phyloP scores from a whole-genome alignment of 2,113 vertebrate species.

The Agapornis roseicollis region DNA sequence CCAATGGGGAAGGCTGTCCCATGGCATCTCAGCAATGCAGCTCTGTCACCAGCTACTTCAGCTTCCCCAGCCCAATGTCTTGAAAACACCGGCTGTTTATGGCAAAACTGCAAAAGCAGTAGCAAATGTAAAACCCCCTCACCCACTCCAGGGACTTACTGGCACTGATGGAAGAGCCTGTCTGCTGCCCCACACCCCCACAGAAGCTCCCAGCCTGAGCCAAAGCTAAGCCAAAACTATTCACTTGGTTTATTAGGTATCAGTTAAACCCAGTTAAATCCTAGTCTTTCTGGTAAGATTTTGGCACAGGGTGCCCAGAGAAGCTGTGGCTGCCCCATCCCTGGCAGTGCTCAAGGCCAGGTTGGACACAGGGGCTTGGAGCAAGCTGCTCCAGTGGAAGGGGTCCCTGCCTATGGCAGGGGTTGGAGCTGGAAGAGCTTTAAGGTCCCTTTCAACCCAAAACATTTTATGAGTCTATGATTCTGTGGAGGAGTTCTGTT shows the following conservation, averaged over 20 bases:
- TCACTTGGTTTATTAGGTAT: not conserved
- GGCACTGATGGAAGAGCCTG: not conserved
- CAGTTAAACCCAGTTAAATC: not conserved
- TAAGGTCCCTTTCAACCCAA: not conserved
- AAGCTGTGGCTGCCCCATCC: not conserved
- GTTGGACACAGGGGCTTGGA: not conserved
- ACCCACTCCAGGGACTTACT: not conserved
- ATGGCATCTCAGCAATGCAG: fast-evolving
- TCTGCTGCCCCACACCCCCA: not conserved
- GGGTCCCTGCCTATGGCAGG: not conserved
- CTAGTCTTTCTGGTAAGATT: not conserved
- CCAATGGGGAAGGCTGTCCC: fast-evolving
- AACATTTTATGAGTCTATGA: not conserved
- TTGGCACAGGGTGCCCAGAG: not conserved
- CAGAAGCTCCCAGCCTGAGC: not conserved
- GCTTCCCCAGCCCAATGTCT: fast-evolving
- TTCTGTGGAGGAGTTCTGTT: not conserved
- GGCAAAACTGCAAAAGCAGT: not conserved
- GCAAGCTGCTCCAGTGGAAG: not conserved
- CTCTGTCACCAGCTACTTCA: not conserved
- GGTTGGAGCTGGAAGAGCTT: not conserved
- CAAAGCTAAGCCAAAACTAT: not conserved
- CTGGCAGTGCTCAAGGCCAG: not conserved
- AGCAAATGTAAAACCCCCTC: not conserved
- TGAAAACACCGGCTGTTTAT: not conserved